A percentile compares a stretch with the other conserved stretches of the same genome.
Evolutionary conservation across 2,797 vertebrate genomes (phyloP).

Genomic region (Melopsittacus undulatus): DNA sequence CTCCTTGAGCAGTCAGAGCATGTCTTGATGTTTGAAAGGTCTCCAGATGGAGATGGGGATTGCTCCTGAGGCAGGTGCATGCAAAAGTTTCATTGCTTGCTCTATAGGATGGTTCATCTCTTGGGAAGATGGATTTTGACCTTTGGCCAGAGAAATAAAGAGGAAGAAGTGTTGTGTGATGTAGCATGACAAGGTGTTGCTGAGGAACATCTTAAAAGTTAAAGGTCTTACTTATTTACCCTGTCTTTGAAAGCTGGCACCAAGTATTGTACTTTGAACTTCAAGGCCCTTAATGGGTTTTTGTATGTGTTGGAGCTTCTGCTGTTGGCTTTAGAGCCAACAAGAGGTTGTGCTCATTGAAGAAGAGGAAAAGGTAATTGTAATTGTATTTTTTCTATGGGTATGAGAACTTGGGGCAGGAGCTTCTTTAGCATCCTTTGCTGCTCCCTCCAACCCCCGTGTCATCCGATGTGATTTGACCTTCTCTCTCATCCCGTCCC

Average conservation of each 20-base stretch:
- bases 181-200: background rate
- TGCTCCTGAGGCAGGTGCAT: background rate
- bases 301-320: background rate
- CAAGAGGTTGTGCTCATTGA: background rate
- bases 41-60: background rate
- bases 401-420: background rate
- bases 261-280: background rate
- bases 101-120: background rate
- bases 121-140: background rate
- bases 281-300: background rate
- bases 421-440: background rate
- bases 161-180: background rate
- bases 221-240: slow-evolving; percentile 14
- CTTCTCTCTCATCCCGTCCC: background rate
- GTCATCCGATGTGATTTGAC: background rate
- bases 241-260: background rate
- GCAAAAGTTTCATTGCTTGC: background rate
- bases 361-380: background rate
- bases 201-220: background rate
- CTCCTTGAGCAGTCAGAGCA: background rate
- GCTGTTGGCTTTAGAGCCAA: background rate
- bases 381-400: background rate
- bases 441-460: background rate
- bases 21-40: background rate
- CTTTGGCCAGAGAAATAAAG: background rate